These are phyloP conservation scores for Petrocephalus schoutedeni DNA, from an alignment of 2,797 vertebrate genomes.

Conservation along the genomic window DNA sequence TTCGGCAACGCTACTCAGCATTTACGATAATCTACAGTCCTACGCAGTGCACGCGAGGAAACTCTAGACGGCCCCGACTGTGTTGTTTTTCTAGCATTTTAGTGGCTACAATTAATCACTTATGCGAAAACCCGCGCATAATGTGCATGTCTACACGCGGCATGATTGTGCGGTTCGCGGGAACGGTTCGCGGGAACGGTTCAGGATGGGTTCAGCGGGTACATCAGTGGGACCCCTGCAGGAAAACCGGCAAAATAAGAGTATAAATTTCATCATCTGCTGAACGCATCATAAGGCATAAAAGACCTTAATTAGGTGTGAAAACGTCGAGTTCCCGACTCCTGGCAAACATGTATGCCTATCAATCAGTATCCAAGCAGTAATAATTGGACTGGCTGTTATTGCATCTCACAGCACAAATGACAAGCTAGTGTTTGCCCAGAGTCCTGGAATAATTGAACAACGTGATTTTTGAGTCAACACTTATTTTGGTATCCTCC, in stretches of 20 bases:
- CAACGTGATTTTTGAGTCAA: neutral
- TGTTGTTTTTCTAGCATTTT: neutral
- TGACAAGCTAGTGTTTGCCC: neutral
- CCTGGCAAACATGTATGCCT: neutral
- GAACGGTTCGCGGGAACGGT: neutral
- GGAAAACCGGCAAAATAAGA: neutral
- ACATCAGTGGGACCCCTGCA: neutral
- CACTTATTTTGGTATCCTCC: conserved; percentile 3
- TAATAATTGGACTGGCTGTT: neutral
- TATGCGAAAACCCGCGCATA: neutral
- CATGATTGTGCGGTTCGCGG: neutral
- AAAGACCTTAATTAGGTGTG: neutral
- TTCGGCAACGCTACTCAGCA: neutral
- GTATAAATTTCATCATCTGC: neutral
- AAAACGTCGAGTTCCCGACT: neutral
- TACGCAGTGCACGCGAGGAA: neutral
- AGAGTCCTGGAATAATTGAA: neutral
- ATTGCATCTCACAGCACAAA: neutral
- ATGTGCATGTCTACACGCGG: neutral
- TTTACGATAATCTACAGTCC: neutral
- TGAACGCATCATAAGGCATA: neutral
- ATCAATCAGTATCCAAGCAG: neutral
- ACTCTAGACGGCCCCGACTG: neutral
- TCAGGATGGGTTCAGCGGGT: neutral
- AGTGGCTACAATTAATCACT: neutral